Evolutionary conservation across 1,140 invertebrate species (phyloP).

Genomic region (Bombus consobrinus): DNA sequence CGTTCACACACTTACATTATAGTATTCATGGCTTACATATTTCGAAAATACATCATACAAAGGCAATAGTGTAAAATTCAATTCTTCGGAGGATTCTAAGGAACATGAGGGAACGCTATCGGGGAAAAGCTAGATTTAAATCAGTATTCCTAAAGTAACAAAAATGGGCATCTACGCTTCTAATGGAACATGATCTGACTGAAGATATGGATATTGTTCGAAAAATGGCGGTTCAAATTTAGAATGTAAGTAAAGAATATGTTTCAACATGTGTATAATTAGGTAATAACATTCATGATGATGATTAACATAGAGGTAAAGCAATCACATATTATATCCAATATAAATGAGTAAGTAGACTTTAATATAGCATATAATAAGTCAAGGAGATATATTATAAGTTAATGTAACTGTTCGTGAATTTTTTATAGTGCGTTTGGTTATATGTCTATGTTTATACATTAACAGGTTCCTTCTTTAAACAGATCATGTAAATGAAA

Average conservation of each 20-base stretch:
- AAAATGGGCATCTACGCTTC: slow-evolving; percentile 35
- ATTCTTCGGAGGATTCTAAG: slow-evolving; percentile 36
- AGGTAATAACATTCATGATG: slow-evolving; percentile 40
- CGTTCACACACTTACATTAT: slow-evolving; percentile 75
- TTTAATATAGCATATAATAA: slow-evolving; percentile 6
- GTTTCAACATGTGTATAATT: slow-evolving; percentile 30
- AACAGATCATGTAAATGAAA: slow-evolving; percentile 28
- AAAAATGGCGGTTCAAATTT: slow-evolving; percentile 32
- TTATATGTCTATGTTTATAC: not conserved
- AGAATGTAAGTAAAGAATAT: slow-evolving; percentile 33
- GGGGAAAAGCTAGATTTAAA: slow-evolving; percentile 42
- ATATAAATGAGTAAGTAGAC: slow-evolving; percentile 20
- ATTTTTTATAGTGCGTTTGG: not conserved
- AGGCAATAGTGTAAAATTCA: slow-evolving; percentile 45
- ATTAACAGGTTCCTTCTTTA: not conserved
- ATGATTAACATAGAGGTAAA: slow-evolving; percentile 21
- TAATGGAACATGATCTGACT: slow-evolving; percentile 35
- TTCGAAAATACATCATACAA: slow-evolving; percentile 58
- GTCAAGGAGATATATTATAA: slow-evolving; percentile 2
- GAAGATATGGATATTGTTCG: slow-evolving; percentile 37
- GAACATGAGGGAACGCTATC: slow-evolving; percentile 34
- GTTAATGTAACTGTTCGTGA: slow-evolving; percentile 49
- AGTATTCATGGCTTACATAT: slow-evolving; percentile 59
- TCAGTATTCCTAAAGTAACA: slow-evolving; percentile 50
- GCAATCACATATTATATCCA: slow-evolving; percentile 36